These are phyloP conservation scores for Drosophila subobscura DNA, from an alignment of 1,140 invertebrate species.

Conservation along the genomic window DNA sequence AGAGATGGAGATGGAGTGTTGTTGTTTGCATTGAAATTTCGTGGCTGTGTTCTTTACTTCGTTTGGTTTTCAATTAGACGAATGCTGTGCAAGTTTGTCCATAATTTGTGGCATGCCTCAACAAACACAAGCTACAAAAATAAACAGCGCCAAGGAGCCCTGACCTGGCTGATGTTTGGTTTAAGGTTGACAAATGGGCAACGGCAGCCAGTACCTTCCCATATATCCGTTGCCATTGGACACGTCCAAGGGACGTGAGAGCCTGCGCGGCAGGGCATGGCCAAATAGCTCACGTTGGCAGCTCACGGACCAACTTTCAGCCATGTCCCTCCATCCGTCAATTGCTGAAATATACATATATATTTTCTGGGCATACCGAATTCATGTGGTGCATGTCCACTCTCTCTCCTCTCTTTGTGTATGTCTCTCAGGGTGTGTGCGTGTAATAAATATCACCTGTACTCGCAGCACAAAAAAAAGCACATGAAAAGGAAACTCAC, in stretches of 20 bases:
- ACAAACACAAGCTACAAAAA: slow-evolving; percentile 20
- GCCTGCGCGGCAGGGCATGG: background rate
- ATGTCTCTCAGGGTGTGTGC: slow-evolving; percentile 6
- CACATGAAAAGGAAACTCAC: slow-evolving; percentile 25
- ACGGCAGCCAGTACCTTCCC: slow-evolving; percentile 27
- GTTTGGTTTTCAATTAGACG: slow-evolving; percentile 71
- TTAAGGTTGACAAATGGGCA: slow-evolving; percentile 61
- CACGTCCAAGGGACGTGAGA: slow-evolving; percentile 35
- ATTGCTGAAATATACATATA: too few relatives aligned
- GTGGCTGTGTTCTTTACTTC: slow-evolving; percentile 7
- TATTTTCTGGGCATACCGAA: too few relatives aligned
- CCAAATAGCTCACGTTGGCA: slow-evolving; percentile 47
- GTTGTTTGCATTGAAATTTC: slow-evolving; percentile 69
- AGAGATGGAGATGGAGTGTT: slow-evolving; percentile 34
- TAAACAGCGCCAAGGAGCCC: background rate
- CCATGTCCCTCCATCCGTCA: background rate
- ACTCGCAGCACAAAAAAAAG: slow-evolving; percentile 41
- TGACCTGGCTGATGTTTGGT: slow-evolving; percentile 35
- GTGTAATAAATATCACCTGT: slow-evolving; percentile 63
- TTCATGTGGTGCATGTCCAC: too few relatives aligned
- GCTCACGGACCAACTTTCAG: slow-evolving; percentile 40
- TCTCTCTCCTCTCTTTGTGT: too few relatives aligned
- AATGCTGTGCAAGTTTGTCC: slow-evolving; percentile 42
- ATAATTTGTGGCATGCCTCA: slow-evolving; percentile 33
- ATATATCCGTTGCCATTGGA: slow-evolving; percentile 69